Conservation (phyloP, 1,140 invertebrate species). For the Drosophila serrata region DNA sequence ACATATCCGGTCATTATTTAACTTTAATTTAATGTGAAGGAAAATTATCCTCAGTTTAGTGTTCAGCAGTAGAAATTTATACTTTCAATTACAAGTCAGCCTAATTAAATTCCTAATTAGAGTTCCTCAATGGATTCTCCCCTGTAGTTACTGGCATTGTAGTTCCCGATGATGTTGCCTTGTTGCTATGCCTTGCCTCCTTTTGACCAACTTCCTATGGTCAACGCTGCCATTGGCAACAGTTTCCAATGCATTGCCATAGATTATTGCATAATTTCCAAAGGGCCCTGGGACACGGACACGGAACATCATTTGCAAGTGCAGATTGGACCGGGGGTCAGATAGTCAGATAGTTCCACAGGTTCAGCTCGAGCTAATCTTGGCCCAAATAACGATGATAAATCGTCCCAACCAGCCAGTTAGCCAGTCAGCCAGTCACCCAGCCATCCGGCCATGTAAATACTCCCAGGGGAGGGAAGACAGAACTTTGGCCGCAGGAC, state of each 20-base stretch:
- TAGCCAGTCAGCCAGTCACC: conserved; percentile 8
- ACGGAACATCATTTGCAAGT: conserved; percentile 77
- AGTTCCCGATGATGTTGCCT: conserved; percentile 17
- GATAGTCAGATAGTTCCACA: conserved; percentile 26
- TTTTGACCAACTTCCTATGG: conserved; percentile 65
- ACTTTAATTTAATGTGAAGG: no score
- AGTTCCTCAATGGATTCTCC: neutral
- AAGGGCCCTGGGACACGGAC: conserved; percentile 33
- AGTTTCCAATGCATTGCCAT: conserved; percentile 71
- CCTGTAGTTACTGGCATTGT: conserved; percentile 5
- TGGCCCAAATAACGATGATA: conserved; percentile 69
- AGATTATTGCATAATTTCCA: conserved; percentile 82
- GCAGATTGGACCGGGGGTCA: conserved; percentile 51
- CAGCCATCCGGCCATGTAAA: conserved; percentile 38
- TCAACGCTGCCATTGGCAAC: conserved; percentile 69
- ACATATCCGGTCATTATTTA: no score
- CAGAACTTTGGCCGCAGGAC: conserved; percentile 9
- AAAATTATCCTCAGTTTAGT: no score
- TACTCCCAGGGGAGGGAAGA: conserved; percentile 21
- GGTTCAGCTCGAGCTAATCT: conserved; percentile 62
- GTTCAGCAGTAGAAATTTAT: no score
- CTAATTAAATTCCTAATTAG: neutral
- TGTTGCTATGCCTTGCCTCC: conserved; percentile 38
- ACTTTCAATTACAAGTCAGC: neutral
- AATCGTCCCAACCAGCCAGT: conserved; percentile 46